Conservation (phyloP, 1,140 invertebrate genomes). For the Drosophila melanica region DNA sequence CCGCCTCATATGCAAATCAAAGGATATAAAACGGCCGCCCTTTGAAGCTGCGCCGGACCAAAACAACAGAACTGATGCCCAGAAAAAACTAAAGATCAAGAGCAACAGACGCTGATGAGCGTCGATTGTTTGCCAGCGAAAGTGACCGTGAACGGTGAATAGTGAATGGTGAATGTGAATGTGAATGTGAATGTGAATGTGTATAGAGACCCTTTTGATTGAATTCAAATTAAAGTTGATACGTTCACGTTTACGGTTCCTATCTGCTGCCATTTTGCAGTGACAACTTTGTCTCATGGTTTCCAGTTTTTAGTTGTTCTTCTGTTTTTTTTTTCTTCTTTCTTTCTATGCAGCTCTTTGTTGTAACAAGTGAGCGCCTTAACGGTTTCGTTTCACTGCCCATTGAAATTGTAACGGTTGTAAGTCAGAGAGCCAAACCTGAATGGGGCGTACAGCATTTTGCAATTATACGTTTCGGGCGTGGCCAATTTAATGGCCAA, state of each 20-base stretch:
- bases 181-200: slow-evolving; percentile 30
- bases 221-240: slow-evolving; percentile 76
- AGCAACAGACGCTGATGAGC: slow-evolving; percentile 61
- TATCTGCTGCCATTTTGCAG: slow-evolving; percentile 41
- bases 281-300: slow-evolving; percentile 49
- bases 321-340: slow-evolving; percentile 13
- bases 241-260: slow-evolving; percentile 38
- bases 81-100: slow-evolving; percentile 31
- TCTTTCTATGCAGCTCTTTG: slow-evolving; percentile 6
- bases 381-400: slow-evolving; percentile 48
- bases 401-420: slow-evolving; percentile 49
- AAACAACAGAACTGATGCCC: slow-evolving; percentile 13
- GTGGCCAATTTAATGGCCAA: slow-evolving; percentile 72
- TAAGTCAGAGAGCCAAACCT: slow-evolving; percentile 14
- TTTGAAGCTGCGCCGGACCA: slow-evolving; percentile 49
- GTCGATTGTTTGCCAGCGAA: slow-evolving; percentile 62
- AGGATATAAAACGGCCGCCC: slow-evolving; percentile 45
- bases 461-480: slow-evolving; percentile 61
- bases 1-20: slow-evolving; percentile 71
- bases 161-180: slow-evolving; percentile 10
- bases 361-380: slow-evolving; percentile 66
- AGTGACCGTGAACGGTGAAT: slow-evolving; percentile 57
- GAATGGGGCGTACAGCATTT: slow-evolving; percentile 60
- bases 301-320: slow-evolving; percentile 49
- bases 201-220: slow-evolving; percentile 57